phyloP scores from a whole-genome alignment of 2,113 vertebrate genomes.

The Riparia riparia region DNA sequence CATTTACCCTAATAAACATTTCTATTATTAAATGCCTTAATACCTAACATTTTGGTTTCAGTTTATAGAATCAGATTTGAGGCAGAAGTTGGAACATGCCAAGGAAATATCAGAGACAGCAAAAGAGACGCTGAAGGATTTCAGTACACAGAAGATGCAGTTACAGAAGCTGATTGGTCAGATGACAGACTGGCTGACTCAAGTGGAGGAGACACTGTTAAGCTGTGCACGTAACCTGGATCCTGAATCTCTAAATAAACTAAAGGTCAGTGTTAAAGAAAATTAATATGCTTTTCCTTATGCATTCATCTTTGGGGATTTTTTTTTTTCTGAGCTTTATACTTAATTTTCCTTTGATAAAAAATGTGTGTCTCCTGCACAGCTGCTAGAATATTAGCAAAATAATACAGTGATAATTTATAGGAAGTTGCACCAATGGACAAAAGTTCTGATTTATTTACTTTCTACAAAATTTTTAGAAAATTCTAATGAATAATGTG shows the following conservation, averaged over 20 bases:
- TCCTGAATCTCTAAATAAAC: slow-evolving; percentile 83
- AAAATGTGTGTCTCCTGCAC: background rate
- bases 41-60: slow-evolving; percentile 48
- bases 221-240: slow-evolving; percentile 75
- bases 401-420: background rate
- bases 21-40: background rate
- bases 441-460: background rate
- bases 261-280: slow-evolving; percentile 81
- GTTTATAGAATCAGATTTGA: slow-evolving; percentile 91
- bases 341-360: background rate
- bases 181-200: slow-evolving; percentile 78
- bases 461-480: background rate
- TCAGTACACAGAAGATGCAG: slow-evolving; percentile 83
- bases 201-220: slow-evolving; percentile 81
- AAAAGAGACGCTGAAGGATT: slow-evolving; percentile 86
- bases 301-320: background rate
- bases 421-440: background rate
- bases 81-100: slow-evolving; percentile 87
- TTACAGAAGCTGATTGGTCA: slow-evolving; percentile 86
- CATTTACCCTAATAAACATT: background rate
- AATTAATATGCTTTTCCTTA: background rate
- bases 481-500: background rate
- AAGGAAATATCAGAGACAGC: slow-evolving; percentile 86
- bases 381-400: background rate
- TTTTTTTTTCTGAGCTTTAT: background rate